Evolutionary conservation across 2,113 vertebrate species (phyloP), one percentile per base, ranked within the genome.

Genomic region (Coptodon rendalli): DNA sequence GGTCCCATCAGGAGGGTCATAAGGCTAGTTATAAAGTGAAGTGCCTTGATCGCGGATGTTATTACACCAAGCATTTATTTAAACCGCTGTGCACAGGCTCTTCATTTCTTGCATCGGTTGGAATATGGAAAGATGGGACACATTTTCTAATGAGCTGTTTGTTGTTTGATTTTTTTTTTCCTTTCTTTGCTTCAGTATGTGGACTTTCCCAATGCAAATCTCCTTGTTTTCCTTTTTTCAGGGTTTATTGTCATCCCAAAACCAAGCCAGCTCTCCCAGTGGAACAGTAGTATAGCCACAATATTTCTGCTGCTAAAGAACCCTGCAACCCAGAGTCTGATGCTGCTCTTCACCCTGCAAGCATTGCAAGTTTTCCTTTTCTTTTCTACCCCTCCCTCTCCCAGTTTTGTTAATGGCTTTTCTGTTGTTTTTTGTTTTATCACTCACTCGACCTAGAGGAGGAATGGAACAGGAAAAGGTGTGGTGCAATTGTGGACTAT

Each of bases 201-300:
- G 85, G 93, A 93, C 91, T 95, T 90, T 96, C 93, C 93, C 94
- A 95, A 95, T 93, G 94, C 94, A 96, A 95, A 93, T 95, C 92
- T 96, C 93, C 95, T 95, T 96, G 93, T 97, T 97, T 98, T 97
- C 97, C 96, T 98, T 97, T 91, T 96, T 94, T 94, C 97, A 99
- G 98, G 98, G 97, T 96, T 97, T 97, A 96, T 96, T 97, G 97
- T 97, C 98, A 95, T 97, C 98, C 96, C 98, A 97, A 97, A 97
- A 93, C 97, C 98, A 98, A 97, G 98, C 98, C 98, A 97, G 97
- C 96, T 98, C 97, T 97, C 97, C 98, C 96, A 98, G 98, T 96
- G 98, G 98, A 94, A 98, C 98, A 95, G 97, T 97, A 97, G 98
- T 98, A 97, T 98, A 98, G 98, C 95, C 95, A 96, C 92, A 96